phyloP scores from a whole-genome alignment of 2,888 invertebrate genomes.

The Acanthacorydalis orientalis region DNA sequence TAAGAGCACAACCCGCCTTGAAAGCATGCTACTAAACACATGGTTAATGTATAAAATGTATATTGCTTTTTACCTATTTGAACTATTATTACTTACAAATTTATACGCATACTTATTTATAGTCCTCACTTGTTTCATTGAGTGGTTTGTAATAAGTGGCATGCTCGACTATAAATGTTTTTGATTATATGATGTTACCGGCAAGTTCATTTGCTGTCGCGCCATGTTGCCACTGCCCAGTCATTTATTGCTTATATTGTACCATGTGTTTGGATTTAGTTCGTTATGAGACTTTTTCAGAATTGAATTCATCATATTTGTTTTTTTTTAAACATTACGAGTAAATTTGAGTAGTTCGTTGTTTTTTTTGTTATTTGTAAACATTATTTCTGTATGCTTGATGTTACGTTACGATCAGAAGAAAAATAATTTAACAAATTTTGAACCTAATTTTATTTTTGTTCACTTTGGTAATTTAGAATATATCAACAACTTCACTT shows the following conservation, averaged over 20 bases:
- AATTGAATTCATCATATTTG: background rate
- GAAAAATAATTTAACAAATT: no score
- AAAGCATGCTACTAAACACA: conserved; percentile 11
- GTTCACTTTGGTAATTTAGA: no score
- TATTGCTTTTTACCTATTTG: background rate
- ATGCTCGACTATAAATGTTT: background rate
- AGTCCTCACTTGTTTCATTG: background rate
- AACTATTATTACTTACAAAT: background rate
- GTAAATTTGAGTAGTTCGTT: background rate
- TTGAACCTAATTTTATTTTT: no score
- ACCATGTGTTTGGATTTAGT: conserved; percentile 1
- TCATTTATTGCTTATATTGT: no score
- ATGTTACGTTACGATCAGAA: background rate
- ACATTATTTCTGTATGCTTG: conserved; percentile 1
- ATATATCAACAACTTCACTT: no score
- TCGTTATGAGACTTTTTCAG: background rate
- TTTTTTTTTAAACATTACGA: background rate
- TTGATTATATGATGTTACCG: background rate
- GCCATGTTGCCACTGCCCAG: conserved; percentile 15
- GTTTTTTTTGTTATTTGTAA: background rate
- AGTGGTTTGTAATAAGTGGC: background rate
- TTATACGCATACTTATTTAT: background rate
- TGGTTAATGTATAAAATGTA: background rate
- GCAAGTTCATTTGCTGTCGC: conserved; percentile 15
- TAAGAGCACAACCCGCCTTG: conserved; percentile 19